Percentiles rank a stretch among this genome's conserved stretches.
Conservation (phyloP, 2,113 vertebrate genomes). For the Corapipo altera region DNA sequence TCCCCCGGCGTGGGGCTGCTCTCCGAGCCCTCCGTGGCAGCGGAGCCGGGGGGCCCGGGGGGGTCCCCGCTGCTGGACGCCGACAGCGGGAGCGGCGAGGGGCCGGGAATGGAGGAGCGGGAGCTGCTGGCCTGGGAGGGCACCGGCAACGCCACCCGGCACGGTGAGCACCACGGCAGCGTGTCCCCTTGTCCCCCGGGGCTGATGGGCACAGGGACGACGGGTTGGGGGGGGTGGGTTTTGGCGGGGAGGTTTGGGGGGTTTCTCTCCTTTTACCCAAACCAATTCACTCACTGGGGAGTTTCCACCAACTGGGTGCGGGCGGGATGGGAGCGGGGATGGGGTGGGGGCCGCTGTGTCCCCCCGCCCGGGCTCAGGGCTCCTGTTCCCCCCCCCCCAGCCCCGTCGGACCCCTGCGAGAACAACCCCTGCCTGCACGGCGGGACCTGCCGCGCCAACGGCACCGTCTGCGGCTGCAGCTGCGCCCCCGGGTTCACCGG, state of each 20-base stretch:
- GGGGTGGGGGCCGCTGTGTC: rapidly evolving
- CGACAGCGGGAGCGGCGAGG: constrained; percentile 37
- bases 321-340: not conserved
- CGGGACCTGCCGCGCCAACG: constrained; percentile 85
- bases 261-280: not conserved
- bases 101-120: not conserved
- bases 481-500: constrained; percentile 89
- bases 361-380: not conserved
- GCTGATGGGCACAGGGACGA: not conserved
- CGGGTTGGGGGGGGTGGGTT: not conserved
- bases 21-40: not conserved
- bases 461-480: constrained; percentile 86
- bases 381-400: constrained; percentile 32
- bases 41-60: not conserved
- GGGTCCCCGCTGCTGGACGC: not conserved
- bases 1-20: not conserved
- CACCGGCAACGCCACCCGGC: not conserved
- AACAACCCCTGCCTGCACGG: constrained; percentile 93
- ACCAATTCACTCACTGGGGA: rapidly evolving
- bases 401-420: constrained; percentile 81
- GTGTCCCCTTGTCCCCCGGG: not conserved
- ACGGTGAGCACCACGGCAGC: constrained; percentile 6
- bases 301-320: rapidly evolving
- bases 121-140: not conserved
- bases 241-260: rapidly evolving